Evolutionary conservation across 1,140 invertebrate species (phyloP).

Genomic region (Leptinotarsa defecta): DNA sequence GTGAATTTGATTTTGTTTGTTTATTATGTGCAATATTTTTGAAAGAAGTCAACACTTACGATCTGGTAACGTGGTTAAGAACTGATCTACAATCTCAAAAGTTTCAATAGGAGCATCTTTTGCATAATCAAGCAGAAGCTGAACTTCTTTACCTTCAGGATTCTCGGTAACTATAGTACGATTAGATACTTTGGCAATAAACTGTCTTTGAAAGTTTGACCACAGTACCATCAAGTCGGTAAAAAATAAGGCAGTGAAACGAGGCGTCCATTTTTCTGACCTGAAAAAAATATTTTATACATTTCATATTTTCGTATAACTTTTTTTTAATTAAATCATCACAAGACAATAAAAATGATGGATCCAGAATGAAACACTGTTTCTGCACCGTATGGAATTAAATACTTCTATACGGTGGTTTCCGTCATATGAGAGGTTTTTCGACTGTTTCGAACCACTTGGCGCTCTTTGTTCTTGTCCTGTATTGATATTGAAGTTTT

Average conservation of each 20-base stretch:
- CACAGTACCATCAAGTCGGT: constrained; percentile 60
- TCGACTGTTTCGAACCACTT: too few relatives aligned
- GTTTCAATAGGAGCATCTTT: constrained; percentile 45
- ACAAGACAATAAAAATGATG: too few relatives aligned
- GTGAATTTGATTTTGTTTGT: not conserved
- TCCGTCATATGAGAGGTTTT: too few relatives aligned
- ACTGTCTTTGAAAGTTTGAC: constrained; percentile 54
- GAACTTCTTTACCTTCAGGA: constrained; percentile 59
- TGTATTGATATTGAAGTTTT: too few relatives aligned
- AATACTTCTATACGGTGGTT: too few relatives aligned
- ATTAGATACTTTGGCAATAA: constrained; percentile 49
- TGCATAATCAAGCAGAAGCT: constrained; percentile 57
- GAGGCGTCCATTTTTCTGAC: constrained; percentile 56
- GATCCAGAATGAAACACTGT: too few relatives aligned
- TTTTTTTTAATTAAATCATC: too few relatives aligned
- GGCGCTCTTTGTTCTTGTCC: too few relatives aligned
- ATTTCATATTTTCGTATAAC: not conserved
- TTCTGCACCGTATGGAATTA: too few relatives aligned
- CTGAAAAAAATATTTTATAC: constrained; percentile 15
- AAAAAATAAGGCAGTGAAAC: constrained; percentile 61
- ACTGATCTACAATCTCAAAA: constrained; percentile 46
- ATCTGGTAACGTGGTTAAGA: constrained; percentile 44
- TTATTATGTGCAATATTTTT: too few relatives aligned
- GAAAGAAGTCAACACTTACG: constrained; percentile 38
- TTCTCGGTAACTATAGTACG: constrained; percentile 61